Percentiles rank a stretch among this genome's conserved stretches.
These are phyloP conservation scores for Stramonita haemastoma DNA, from an alignment of 2,888 invertebrate genomes.

Conservation along the genomic window DNA sequence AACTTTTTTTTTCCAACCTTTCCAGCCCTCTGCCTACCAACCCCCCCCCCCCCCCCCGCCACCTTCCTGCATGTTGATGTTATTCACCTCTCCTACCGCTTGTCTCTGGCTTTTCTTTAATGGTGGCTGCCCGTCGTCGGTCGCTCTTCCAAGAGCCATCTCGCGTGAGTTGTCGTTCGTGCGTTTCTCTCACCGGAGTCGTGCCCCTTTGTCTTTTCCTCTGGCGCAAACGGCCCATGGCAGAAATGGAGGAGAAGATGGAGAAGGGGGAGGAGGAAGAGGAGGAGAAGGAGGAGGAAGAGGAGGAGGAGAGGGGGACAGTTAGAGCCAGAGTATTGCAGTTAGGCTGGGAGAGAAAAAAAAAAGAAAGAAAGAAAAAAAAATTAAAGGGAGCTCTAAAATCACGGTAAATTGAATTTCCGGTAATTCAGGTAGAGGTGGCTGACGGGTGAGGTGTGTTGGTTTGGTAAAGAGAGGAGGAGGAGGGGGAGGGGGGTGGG, in stretches of 20 bases:
- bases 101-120: not conserved
- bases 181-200: not conserved
- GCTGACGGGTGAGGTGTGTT: not conserved
- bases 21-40: not conserved
- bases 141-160: constrained; percentile 11
- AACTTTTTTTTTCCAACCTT: no score
- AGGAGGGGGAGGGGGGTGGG: not conserved
- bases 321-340: not conserved
- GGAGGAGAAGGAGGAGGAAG: not conserved
- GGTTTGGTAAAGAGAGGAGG: not conserved
- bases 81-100: not conserved
- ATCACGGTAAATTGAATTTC: constrained; percentile 42
- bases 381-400: constrained; percentile 25
- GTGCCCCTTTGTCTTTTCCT: constrained; percentile 9
- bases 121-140: not conserved
- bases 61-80: no score
- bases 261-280: not conserved
- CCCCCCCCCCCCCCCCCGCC: no score
- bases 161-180: constrained; percentile 17
- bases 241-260: no score
- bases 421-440: constrained; percentile 39
- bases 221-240: not conserved
- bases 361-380: no score
- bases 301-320: not conserved
- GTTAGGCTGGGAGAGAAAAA: not conserved